phyloP scores from a whole-genome alignment of 92 coral and sea anemone genomes.

The Heteractis magnifica region DNA sequence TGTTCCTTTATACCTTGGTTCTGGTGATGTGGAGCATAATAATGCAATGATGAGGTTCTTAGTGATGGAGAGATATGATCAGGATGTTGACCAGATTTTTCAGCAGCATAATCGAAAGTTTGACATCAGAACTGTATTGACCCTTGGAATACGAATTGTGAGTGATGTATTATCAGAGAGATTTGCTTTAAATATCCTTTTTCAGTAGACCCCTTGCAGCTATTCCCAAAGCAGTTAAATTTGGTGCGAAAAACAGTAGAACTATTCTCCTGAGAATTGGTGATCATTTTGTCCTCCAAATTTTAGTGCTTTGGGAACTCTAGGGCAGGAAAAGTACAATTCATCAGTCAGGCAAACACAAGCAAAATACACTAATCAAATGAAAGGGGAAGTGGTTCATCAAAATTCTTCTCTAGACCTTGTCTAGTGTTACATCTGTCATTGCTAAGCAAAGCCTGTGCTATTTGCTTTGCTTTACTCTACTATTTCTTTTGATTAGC shows the following conservation, averaged over 20 bases:
- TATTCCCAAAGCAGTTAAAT: neutral
- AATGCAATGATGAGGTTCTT: conserved; percentile 78
- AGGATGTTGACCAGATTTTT: conserved; percentile 88
- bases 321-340: too few species aligned
- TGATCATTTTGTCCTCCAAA: too few species aligned
- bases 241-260: neutral
- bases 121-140: conserved; percentile 75
- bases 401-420: too few species aligned
- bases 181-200: too few species aligned
- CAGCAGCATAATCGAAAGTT: conserved; percentile 57
- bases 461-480: too few species aligned
- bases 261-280: too few species aligned
- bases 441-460: too few species aligned
- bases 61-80: conserved; percentile 91
- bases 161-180: conserved; percentile 25
- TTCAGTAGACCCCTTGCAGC: neutral
- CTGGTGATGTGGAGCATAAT: conserved; percentile 76
- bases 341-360: too few species aligned
- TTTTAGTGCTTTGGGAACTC: too few species aligned
- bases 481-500: conserved; percentile 25
- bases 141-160: conserved; percentile 87
- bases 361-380: too few species aligned
- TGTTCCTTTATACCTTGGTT: conserved; percentile 83
- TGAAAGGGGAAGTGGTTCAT: too few species aligned
- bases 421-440: too few species aligned